Percentiles rank a stretch among this genome's conserved stretches.
These are phyloP conservation scores for Callipepla squamata DNA, from an alignment of 2,113 vertebrate species.

Conservation along the genomic window DNA sequence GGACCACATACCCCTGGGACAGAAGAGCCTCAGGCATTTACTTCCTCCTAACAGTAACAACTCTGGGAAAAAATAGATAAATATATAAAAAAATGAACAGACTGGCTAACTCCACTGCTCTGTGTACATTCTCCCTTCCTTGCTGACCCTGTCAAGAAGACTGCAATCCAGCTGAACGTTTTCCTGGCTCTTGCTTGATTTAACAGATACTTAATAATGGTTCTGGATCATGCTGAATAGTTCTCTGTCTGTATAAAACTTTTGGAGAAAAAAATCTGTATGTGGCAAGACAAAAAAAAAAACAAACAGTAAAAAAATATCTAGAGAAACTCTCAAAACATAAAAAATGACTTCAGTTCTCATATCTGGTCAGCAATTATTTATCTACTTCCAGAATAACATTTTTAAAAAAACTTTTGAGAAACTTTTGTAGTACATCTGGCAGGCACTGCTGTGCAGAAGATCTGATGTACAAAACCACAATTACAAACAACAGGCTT, in stretches of 20 bases:
- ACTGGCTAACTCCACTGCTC: constrained; percentile 21
- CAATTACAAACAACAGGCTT: constrained; percentile 8
- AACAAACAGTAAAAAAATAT: neutral
- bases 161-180: constrained; percentile 51
- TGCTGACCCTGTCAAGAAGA: constrained; percentile 38
- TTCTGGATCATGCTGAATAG: constrained; percentile 15
- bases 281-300: neutral
- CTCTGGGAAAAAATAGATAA: neutral
- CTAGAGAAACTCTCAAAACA: neutral
- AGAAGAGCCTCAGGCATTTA: neutral
- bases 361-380: neutral
- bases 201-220: constrained; percentile 56
- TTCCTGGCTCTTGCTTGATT: constrained; percentile 34
- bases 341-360: neutral
- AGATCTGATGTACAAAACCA: constrained; percentile 25
- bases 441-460: constrained; percentile 4
- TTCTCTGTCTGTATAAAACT: neutral
- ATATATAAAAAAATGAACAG: neutral
- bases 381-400: neutral
- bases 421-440: constrained; percentile 31
- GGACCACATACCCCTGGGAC: neutral
- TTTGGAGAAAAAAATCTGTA: neutral
- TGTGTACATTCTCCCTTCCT: constrained; percentile 18
- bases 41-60: neutral
- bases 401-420: neutral